These are phyloP conservation scores for Stercorarius parasiticus DNA, from an alignment of 2,113 vertebrate species.

Conservation along the genomic window DNA sequence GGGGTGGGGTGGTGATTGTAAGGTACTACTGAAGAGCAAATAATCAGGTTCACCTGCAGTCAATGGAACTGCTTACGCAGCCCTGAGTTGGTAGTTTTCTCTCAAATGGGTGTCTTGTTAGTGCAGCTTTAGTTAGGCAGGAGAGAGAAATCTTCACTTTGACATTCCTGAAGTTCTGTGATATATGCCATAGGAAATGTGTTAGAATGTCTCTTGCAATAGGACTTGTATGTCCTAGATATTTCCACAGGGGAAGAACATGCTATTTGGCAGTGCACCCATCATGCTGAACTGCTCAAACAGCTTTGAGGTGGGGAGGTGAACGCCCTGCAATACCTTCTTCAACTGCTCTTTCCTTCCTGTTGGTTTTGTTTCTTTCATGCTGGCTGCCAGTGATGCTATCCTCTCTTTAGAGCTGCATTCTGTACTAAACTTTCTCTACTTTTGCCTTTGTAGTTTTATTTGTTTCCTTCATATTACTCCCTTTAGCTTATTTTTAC, in stretches of 20 bases:
- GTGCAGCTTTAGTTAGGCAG: not conserved
- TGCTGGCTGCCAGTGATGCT: not conserved
- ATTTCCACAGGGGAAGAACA: not conserved
- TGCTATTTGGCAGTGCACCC: not conserved
- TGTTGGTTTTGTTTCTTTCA: not conserved
- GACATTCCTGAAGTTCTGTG: not conserved
- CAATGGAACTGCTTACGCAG: not conserved
- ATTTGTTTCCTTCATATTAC: not conserved
- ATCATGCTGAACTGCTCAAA: not conserved
- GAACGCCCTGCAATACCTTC: not conserved
- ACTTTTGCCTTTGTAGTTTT: not conserved
- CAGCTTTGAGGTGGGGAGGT: not conserved
- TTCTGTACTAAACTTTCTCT: not conserved
- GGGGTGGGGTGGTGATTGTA: not conserved
- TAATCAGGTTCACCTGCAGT: not conserved
- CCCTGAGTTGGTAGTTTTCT: not conserved
- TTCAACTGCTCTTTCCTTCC: not conserved
- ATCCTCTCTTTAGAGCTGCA: not conserved
- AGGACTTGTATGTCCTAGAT: rapidly evolving
- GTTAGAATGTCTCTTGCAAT: not conserved
- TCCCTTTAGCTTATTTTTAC: not conserved
- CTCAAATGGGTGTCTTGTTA: not conserved
- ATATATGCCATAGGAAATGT: not conserved
- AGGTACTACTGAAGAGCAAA: not conserved
- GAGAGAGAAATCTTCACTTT: not conserved